Evolutionary conservation across 2,797 vertebrate genomes (phyloP).

Genomic region (Sebastes oblongus): DNA sequence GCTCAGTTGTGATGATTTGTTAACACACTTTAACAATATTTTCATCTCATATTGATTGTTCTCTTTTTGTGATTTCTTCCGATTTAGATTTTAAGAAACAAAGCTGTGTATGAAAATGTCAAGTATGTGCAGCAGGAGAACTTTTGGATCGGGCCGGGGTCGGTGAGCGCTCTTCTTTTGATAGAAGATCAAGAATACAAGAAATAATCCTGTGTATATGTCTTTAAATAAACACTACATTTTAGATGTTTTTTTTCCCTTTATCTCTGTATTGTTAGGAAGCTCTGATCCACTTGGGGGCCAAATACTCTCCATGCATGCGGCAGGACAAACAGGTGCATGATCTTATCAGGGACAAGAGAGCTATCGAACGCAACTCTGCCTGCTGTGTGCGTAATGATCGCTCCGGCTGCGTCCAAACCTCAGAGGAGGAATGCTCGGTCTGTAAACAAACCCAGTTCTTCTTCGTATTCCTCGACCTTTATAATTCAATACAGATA

Average conservation of each 20-base stretch:
- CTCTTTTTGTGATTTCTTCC: constrained; percentile 16
- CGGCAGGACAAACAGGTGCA: constrained; percentile 96
- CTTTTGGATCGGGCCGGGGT: constrained; percentile 98
- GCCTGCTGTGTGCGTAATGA: constrained; percentile 98
- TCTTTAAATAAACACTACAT: neutral
- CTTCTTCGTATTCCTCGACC: neutral
- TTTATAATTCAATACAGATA: neutral
- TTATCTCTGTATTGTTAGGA: constrained; percentile 79
- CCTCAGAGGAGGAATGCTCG: constrained; percentile 95
- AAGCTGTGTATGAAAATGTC: constrained; percentile 97
- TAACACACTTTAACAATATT: neutral
- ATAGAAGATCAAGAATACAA: neutral
- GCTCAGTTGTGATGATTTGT: neutral
- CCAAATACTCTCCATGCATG: constrained; percentile 99
- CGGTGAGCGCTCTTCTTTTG: constrained; percentile 81
- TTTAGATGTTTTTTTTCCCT: neutral
- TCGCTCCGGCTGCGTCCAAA: constrained; percentile 95
- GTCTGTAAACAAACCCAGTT: constrained; percentile 76
- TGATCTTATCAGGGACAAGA: constrained; percentile 88
- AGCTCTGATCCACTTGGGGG: constrained; percentile 96
- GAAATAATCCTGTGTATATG: neutral
- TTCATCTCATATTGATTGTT: neutral
- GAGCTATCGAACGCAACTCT: constrained; percentile 90
- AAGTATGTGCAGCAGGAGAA: constrained; percentile 99
- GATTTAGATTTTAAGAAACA: constrained; percentile 93